Evolutionary conservation across 2,797 vertebrate genomes (phyloP), one percentile per base, ranked within the genome.

Genomic region (Neoniphon sammara): DNA sequence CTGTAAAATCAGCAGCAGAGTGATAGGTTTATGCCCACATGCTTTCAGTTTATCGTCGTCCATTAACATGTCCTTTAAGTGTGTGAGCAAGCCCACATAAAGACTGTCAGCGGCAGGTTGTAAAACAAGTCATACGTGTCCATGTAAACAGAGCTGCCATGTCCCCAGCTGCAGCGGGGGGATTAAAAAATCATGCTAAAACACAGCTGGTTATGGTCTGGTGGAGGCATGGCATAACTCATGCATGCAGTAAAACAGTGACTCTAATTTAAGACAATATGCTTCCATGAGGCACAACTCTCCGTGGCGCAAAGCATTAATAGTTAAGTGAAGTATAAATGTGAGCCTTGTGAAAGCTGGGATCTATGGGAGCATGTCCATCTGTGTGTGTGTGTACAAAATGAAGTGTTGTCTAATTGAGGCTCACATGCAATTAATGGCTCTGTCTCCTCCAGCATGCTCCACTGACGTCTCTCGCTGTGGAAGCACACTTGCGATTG

Each of bases 361-460:
- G 27, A 61, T 57, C 64, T 53, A 31, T 46, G 25, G 60, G n/a
- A 61, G 62, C 36, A 50, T 47, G 54, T 36, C 68, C 46, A 56
- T 74, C 47, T 67, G 65, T 74, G 66, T 75, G 62, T 11, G 62
- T 78, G 67, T 69, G 70, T n/a, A n/a, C n/a, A 53, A 63, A 78
- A 80, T 21, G 47, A 42, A 91, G 87, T 90, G 77, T 50, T 86
- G 73, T 85, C 75, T 89, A 91, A 87, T 85, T 85, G 82, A 88
- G 78, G 84, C 84, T 85, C 68, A 56, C 77, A 82, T 75, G 86
- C 88, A 91, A 91, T 91, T 89, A 88, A 86, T 82, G 81, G 70
- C 62, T 85, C 55, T 84, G 70, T 85, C 80, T 85, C 44, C 66
- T 46, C 61, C 64, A 82, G 73, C 60, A 62, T 64, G 72, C 85